Conservation (phyloP, 2,797 vertebrate species). For the Premnoplex brunnescens region DNA sequence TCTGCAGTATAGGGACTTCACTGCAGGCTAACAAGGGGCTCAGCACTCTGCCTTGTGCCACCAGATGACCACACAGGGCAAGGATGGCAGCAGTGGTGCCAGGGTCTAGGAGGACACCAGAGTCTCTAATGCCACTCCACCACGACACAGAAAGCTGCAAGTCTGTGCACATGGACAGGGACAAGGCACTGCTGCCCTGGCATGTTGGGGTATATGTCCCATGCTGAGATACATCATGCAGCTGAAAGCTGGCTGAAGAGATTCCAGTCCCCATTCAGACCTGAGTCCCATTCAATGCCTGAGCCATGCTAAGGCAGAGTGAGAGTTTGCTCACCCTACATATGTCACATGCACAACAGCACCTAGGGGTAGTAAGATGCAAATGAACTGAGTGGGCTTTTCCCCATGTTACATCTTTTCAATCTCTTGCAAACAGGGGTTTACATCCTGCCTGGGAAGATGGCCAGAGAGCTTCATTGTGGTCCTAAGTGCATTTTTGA, state of each 20-base stretch:
- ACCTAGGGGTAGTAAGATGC: background rate
- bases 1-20: accelerated
- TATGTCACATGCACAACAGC: accelerated
- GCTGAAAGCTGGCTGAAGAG: background rate
- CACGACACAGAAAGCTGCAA: accelerated
- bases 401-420: background rate
- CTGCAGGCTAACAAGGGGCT: accelerated
- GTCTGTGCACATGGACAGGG: accelerated
- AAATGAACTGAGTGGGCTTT: background rate
- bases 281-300: accelerated
- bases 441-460: background rate
- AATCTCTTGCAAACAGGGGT: background rate
- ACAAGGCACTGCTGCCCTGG: accelerated
- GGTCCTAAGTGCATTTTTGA: background rate
- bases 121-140: background rate
- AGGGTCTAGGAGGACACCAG: accelerated
- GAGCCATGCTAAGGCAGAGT: accelerated
- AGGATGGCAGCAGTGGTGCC: background rate
- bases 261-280: background rate
- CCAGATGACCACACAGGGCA: background rate
- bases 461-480: background rate
- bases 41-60: accelerated
- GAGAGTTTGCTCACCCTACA: accelerated
- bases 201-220: accelerated
- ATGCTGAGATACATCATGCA: accelerated